A percentile compares a stretch with the other conserved stretches of the same genome.
These are phyloP conservation scores for Ormyrus labotus DNA, from an alignment of 2,888 invertebrate species.

Conservation along the genomic window DNA sequence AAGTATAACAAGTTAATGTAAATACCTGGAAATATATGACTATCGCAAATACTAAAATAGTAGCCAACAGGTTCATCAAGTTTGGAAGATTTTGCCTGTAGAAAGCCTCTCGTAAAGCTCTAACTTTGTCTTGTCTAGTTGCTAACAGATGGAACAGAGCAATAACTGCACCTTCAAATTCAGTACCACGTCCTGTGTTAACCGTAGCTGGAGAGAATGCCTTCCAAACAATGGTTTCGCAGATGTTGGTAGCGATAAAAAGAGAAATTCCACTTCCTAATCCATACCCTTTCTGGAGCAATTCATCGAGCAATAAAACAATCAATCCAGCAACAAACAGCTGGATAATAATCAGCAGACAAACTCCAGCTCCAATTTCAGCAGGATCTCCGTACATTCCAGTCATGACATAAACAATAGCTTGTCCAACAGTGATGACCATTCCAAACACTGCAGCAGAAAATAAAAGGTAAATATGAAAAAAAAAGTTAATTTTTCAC, in stretches of 20 bases:
- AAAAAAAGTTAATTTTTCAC: constrained; percentile 9
- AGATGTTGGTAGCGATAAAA: constrained; percentile 99
- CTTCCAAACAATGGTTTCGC: constrained; percentile 99
- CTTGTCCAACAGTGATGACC: constrained; percentile 99
- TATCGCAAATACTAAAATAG: constrained; percentile 98
- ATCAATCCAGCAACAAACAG: constrained; percentile 99
- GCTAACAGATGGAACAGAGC: constrained; percentile 98
- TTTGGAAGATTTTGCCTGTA: constrained; percentile 99
- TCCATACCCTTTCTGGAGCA: constrained; percentile 98
- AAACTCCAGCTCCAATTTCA: constrained; percentile 99
- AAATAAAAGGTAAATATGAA: neutral
- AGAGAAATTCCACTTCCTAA: constrained; percentile 99
- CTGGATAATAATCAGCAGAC: constrained; percentile 98
- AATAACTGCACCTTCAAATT: constrained; percentile 99
- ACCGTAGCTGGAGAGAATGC: constrained; percentile 99
- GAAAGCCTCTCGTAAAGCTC: constrained; percentile 98
- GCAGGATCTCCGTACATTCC: constrained; percentile 99
- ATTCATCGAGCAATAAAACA: constrained; percentile 96
- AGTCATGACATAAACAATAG: constrained; percentile 99
- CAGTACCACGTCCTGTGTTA: constrained; percentile 96
- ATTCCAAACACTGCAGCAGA: constrained; percentile 92
- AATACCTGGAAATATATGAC: constrained; percentile 99
- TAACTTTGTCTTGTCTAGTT: constrained; percentile 98
- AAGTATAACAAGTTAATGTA: constrained; percentile 31
- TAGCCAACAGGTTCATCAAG: constrained; percentile 98